Percentiles rank a stretch among this genome's conserved stretches.
Evolutionary conservation across 2,888 invertebrate species (phyloP).

Genomic region (Agrochola lota): DNA sequence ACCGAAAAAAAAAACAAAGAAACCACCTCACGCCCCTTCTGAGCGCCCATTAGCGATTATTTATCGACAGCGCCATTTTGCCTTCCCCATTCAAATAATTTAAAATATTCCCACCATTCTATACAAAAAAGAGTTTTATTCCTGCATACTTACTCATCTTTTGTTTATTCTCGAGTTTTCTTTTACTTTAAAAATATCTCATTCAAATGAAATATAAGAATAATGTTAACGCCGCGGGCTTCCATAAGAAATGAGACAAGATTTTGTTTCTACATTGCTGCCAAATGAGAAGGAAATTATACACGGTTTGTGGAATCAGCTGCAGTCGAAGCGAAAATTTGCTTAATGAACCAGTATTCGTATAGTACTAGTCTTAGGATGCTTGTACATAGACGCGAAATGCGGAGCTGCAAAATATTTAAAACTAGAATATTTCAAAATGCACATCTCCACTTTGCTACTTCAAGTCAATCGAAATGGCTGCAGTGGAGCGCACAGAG

Average conservation of each 20-base stretch:
- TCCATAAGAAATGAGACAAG: slow-evolving; percentile 27
- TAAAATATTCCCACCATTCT: background rate
- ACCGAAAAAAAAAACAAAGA: no score
- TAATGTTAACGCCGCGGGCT: slow-evolving; percentile 20
- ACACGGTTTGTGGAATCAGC: slow-evolving; percentile 30
- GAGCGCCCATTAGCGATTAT: no score
- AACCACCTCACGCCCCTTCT: no score
- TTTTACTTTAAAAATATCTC: slow-evolving; percentile 32
- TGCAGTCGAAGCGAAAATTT: slow-evolving; percentile 34
- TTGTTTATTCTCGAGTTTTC: slow-evolving; percentile 11
- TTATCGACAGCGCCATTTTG: no score
- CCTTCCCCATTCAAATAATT: no score
- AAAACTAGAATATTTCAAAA: background rate
- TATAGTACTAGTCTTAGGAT: slow-evolving; percentile 15
- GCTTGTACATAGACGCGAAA: background rate
- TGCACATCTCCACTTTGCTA: background rate
- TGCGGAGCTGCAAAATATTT: background rate
- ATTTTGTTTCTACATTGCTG: slow-evolving; percentile 31
- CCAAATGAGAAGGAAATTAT: slow-evolving; percentile 43
- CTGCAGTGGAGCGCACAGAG: no score
- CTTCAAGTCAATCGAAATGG: no score
- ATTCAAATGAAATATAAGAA: slow-evolving; percentile 27
- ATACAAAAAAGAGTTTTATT: background rate
- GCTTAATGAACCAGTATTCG: background rate
- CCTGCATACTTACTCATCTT: slow-evolving; percentile 6